A percentile compares a stretch with the other conserved stretches of the same genome.
Evolutionary conservation across 2,888 invertebrate species (phyloP).

Genomic region (Hypolimnas misippus): DNA sequence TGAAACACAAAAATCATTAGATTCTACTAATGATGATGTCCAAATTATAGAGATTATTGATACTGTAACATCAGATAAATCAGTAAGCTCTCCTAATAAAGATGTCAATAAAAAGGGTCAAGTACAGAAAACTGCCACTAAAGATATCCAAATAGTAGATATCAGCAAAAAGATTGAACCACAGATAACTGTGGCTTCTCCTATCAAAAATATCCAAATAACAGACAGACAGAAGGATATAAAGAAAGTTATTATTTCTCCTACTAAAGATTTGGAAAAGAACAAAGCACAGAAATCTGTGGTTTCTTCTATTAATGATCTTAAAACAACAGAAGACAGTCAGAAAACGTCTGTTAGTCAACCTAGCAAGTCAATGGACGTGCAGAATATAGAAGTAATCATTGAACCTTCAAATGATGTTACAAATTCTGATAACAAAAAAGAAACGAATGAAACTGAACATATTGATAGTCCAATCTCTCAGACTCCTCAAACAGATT

Average conservation of each 20-base stretch:
- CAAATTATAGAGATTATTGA: background rate
- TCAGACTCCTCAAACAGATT: slow-evolving; percentile 17
- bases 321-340: slow-evolving; percentile 1
- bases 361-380: slow-evolving; percentile 1
- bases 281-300: slow-evolving; percentile 6
- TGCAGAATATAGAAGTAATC: slow-evolving; percentile 40
- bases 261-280: background rate
- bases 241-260: slow-evolving; percentile 15
- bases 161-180: background rate
- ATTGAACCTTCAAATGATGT: slow-evolving; percentile 50
- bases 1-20: background rate
- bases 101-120: slow-evolving; percentile 7
- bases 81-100: background rate
- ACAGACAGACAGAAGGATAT: background rate
- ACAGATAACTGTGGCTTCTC: background rate
- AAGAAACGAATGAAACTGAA: slow-evolving; percentile 22
- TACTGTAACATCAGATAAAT: background rate
- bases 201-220: slow-evolving; percentile 4
- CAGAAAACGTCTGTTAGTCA: slow-evolving; percentile 13
- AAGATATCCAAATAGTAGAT: slow-evolving; percentile 7
- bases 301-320: slow-evolving; percentile 18
- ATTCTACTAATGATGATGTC: background rate
- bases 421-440: background rate
- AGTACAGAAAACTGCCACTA: slow-evolving; percentile 2
- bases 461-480: slow-evolving; percentile 24